phyloP scores from a whole-genome alignment of 2,113 vertebrate genomes.

The Prietella phreatophila region DNA sequence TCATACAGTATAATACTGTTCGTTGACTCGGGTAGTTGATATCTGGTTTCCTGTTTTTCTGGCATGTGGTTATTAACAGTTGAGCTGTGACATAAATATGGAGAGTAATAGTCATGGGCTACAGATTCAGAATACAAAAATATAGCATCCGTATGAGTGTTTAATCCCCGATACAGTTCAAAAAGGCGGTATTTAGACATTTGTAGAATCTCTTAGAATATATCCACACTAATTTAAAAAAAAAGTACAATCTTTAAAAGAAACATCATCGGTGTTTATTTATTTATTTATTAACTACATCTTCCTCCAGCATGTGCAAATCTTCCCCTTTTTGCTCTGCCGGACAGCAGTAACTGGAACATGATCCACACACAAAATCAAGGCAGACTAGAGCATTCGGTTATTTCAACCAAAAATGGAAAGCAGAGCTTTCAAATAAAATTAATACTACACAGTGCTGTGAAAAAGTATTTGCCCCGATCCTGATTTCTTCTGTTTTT shows the following conservation, averaged over 20 bases:
- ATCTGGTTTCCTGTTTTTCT: conserved; percentile 19
- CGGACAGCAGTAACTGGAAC: background rate
- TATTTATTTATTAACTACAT: conserved; percentile 7
- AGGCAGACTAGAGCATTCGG: background rate
- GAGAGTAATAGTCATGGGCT: background rate
- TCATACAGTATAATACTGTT: background rate
- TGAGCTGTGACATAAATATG: background rate
- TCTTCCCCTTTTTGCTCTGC: background rate
- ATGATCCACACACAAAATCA: background rate
- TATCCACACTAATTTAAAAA: background rate
- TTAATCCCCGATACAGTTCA: background rate
- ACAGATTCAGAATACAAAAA: background rate
- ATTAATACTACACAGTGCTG: background rate
- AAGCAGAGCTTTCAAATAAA: no score
- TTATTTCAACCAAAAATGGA: background rate
- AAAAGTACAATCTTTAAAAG: background rate
- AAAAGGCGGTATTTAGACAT: background rate
- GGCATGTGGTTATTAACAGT: background rate
- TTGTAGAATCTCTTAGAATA: background rate
- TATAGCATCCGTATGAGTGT: background rate
- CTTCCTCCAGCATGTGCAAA: background rate
- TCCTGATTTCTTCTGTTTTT: no score
- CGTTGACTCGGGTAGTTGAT: background rate
- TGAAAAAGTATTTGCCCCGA: no score
- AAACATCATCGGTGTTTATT: background rate